Conservation (phyloP, 2,113 vertebrate species). For the Peromyscus maniculatus region DNA sequence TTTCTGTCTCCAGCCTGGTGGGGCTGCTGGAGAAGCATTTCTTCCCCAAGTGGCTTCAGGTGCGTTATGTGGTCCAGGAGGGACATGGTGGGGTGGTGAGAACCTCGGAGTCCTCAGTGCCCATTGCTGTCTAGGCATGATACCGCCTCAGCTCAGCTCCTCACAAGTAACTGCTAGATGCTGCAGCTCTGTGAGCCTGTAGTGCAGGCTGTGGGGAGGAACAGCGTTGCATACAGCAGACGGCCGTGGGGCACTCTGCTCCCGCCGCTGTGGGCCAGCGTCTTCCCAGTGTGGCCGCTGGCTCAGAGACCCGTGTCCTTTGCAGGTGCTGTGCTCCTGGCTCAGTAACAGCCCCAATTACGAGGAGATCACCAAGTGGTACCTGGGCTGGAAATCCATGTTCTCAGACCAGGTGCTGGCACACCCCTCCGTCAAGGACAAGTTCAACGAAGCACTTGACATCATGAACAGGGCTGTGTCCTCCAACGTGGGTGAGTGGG, state of each 20-base stretch:
- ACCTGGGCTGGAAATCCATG: constrained; percentile 98
- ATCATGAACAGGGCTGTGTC: constrained; percentile 99
- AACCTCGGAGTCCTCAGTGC: background rate
- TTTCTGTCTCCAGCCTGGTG: constrained; percentile 96
- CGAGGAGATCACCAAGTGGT: constrained; percentile 99
- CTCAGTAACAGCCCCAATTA: constrained; percentile 98
- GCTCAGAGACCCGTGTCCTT: background rate
- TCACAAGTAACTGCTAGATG: no score
- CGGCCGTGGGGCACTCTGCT: background rate
- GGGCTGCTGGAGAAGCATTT: constrained; percentile 98
- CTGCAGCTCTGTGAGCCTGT: background rate
- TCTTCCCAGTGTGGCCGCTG: accelerated
- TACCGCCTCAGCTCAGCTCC: background rate
- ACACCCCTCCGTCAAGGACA: constrained; percentile 96
- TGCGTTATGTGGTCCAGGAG: constrained; percentile 75
- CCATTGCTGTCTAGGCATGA: background rate
- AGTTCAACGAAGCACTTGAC: constrained; percentile 97
- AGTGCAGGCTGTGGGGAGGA: background rate
- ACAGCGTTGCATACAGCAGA: background rate
- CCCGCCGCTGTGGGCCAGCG: background rate
- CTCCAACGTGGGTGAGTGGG: constrained; percentile 93
- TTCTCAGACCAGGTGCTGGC: constrained; percentile 96
- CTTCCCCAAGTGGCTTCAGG: constrained; percentile 99
- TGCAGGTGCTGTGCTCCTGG: constrained; percentile 98
- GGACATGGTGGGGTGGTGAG: background rate